phyloP scores from a whole-genome alignment of 1,140 invertebrate species.

The Prorops nasuta region DNA sequence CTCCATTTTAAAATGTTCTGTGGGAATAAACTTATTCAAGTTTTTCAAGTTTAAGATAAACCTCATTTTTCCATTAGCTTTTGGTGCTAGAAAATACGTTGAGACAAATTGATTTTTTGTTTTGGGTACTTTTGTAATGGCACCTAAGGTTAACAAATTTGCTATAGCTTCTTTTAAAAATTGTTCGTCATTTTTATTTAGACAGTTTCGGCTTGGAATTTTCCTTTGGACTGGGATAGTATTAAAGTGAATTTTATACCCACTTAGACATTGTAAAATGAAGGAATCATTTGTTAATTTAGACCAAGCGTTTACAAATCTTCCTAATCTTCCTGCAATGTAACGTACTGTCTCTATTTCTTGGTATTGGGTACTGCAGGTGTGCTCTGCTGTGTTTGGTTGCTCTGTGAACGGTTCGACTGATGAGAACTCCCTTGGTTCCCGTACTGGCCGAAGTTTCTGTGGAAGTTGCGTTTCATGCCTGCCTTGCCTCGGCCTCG shows the following conservation, averaged over 20 bases:
- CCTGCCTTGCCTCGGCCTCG: too few relatives aligned
- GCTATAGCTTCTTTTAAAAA: not conserved
- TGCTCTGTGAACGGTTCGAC: too few relatives aligned
- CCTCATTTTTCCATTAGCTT: not conserved
- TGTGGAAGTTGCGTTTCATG: too few relatives aligned
- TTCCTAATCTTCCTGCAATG: not conserved
- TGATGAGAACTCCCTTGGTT: too few relatives aligned
- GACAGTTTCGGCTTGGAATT: not conserved
- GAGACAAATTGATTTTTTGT: not conserved
- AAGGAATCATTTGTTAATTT: not conserved
- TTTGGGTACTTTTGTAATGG: not conserved
- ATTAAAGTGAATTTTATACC: not conserved
- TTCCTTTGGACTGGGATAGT: not conserved
- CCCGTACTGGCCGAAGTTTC: too few relatives aligned
- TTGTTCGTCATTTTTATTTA: not conserved
- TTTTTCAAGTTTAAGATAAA: not conserved
- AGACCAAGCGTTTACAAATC: not conserved
- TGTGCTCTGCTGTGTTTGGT: not conserved
- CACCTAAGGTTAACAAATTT: not conserved
- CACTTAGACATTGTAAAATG: not conserved
- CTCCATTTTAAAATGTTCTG: not conserved
- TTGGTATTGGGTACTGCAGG: not conserved
- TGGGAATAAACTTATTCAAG: not conserved
- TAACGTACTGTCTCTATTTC: not conserved
- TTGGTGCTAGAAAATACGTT: not conserved